Conservation (phyloP, 2,888 invertebrate genomes). For the Spilosoma lubricipeda region DNA sequence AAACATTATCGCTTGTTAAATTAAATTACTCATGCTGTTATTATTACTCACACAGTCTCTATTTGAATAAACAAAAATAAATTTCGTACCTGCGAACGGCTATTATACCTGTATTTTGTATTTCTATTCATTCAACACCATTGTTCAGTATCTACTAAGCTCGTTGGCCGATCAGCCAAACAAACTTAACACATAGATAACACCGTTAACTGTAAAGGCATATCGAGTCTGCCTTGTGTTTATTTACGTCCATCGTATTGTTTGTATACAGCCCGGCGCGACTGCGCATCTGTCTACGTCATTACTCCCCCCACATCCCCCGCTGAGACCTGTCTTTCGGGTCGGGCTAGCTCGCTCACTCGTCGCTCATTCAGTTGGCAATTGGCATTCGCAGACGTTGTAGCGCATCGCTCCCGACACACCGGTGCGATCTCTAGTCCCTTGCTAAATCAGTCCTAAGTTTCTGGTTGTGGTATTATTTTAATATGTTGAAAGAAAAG, state of each 20-base stretch:
- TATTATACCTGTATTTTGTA: slow-evolving; percentile 27
- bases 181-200: slow-evolving; percentile 77
- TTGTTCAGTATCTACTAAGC: slow-evolving; percentile 48
- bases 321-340: slow-evolving; percentile 76
- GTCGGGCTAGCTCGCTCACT: slow-evolving; percentile 80
- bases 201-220: slow-evolving; percentile 71
- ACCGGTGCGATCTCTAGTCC: slow-evolving; percentile 70
- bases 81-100: not conserved
- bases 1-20: not conserved
- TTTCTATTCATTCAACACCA: slow-evolving; percentile 23
- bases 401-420: slow-evolving; percentile 68
- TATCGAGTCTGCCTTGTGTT: slow-evolving; percentile 79
- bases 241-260: slow-evolving; percentile 86
- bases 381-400: slow-evolving; percentile 82
- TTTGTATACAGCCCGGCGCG: slow-evolving; percentile 86
- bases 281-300: slow-evolving; percentile 85
- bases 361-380: slow-evolving; percentile 56
- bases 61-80: not conserved
- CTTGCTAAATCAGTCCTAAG: slow-evolving; percentile 58
- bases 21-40: not conserved
- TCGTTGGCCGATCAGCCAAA: slow-evolving; percentile 58
- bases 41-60: not conserved
- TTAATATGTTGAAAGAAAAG: slow-evolving; percentile 82
- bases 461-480: slow-evolving; percentile 45
- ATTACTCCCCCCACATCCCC: slow-evolving; percentile 73